Evolutionary conservation across 1,140 invertebrate species (phyloP), one percentile per base, ranked within the genome.

Genomic region (Zaprionus inermis): DNA sequence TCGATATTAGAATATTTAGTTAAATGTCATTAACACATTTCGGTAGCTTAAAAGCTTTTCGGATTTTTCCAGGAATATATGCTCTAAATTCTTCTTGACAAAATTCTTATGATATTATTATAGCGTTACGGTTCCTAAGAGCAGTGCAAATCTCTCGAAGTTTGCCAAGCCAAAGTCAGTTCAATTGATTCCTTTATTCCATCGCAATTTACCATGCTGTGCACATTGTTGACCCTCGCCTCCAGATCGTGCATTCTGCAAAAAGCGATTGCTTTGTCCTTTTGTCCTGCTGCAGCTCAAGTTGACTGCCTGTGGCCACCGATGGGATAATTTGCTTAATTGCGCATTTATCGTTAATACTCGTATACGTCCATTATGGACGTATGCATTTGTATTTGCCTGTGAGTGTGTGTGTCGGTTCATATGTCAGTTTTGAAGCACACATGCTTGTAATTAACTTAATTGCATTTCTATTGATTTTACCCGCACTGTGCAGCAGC

Each of bases 321-420:
- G 55, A 46, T 59, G 61, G 70, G 54, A 70, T 89, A 89, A 89
- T 89, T 89, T 76, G 56, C 69, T 76, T 89, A 89, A 89, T 89
- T 89, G 85, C 63, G 58, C 84, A 89, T 89, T 81, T 89, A 89
- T 84, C 65, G 83, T 79, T 69, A 78, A 84, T 84, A 55, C 22
- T 22, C 34, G 9, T 36, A 44, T 11, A 30, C 57, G 7, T 28
- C 14, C 51, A 32, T 22, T 22, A 22, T 22, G 10, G 3, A 22
- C n/a, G 44, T 46, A 7, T 44, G n/a, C 7, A 5, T 16, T 0
- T n/a, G 41, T 18, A 2, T 16, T 4, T 16, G 0, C 10, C n/a
- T 16, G 2, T 46, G 44, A 20, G 44, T 49, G 10, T 49, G 44
- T 49, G 44, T 46, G 18, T 46, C 20, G 18, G 18, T 46, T 16